These are phyloP conservation scores for Gouania willdenowi DNA, from an alignment of 2,797 vertebrate species.

Conservation along the genomic window DNA sequence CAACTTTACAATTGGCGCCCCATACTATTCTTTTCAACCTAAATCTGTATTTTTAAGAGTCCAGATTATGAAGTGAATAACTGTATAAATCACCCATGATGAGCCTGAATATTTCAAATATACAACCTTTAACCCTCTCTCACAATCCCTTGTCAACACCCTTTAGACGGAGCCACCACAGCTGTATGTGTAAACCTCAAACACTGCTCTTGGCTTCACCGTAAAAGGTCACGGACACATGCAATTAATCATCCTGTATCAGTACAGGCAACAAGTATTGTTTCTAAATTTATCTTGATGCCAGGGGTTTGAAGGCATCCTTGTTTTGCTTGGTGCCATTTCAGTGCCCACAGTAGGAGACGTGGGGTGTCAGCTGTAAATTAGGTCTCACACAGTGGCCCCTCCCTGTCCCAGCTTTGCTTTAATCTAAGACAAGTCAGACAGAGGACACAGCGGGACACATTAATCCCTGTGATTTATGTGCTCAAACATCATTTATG, in stretches of 20 bases:
- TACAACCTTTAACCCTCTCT: neutral
- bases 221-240: slow-evolving; percentile 55
- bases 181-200: slow-evolving; percentile 19
- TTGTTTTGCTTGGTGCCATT: slow-evolving; percentile 31
- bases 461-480: slow-evolving; percentile 46
- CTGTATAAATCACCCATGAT: too few relatives aligned
- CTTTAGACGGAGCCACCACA: slow-evolving; percentile 15
- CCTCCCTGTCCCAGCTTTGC: slow-evolving; percentile 45
- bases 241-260: slow-evolving; percentile 51
- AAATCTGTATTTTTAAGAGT: too few relatives aligned
- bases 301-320: slow-evolving; percentile 41
- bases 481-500: slow-evolving; percentile 42
- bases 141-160: neutral
- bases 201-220: slow-evolving; percentile 24
- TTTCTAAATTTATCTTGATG: slow-evolving; percentile 61
- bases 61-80: too few relatives aligned
- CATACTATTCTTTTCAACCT: too few relatives aligned
- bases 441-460: slow-evolving; percentile 48
- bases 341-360: slow-evolving; percentile 41
- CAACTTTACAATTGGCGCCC: too few relatives aligned
- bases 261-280: slow-evolving; percentile 37
- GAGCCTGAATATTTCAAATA: too few relatives aligned
- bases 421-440: slow-evolving; percentile 49
- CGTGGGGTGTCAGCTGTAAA: slow-evolving; percentile 57
- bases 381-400: slow-evolving; percentile 53